A percentile compares a stretch with the other conserved stretches of the same genome.
Evolutionary conservation across 2,797 vertebrate genomes (phyloP).

Genomic region (Vireo griseus): DNA sequence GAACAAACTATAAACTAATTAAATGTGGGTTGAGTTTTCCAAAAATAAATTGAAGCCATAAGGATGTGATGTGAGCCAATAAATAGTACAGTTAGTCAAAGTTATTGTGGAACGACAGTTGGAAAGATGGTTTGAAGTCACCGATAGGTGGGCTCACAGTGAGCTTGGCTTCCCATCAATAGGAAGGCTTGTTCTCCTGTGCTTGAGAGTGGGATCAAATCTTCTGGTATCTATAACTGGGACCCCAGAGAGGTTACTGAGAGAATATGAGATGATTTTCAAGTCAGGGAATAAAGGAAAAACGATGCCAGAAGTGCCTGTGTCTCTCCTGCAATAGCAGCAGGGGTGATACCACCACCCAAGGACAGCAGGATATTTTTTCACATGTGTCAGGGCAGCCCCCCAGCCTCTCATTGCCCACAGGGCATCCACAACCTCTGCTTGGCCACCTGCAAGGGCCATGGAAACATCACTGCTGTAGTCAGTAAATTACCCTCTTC

Average conservation of each 20-base stretch:
- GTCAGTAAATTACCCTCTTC: neutral
- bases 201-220: neutral
- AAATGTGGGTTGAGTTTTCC: slow-evolving; percentile 76
- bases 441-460: neutral
- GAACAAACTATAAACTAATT: slow-evolving; percentile 80
- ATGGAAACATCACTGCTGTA: neutral
- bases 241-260: neutral
- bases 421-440: neutral
- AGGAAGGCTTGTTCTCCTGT: slow-evolving; percentile 20
- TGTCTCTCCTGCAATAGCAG: neutral
- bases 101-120: slow-evolving; percentile 71
- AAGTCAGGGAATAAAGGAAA: neutral
- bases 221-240: slow-evolving; percentile 8
- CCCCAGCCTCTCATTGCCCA: neutral
- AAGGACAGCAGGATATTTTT: neutral
- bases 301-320: neutral
- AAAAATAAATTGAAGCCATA: slow-evolving; percentile 87
- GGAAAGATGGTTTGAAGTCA: slow-evolving; percentile 52
- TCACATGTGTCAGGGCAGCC: rapidly evolving
- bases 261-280: neutral
- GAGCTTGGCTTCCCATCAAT: slow-evolving; percentile 27
- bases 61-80: slow-evolving; percentile 77
- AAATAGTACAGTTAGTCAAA: slow-evolving; percentile 73
- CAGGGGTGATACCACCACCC: neutral
- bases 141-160: slow-evolving; percentile 36